Conservation (phyloP, 2,888 invertebrate species). For the Carcina quercana region DNA sequence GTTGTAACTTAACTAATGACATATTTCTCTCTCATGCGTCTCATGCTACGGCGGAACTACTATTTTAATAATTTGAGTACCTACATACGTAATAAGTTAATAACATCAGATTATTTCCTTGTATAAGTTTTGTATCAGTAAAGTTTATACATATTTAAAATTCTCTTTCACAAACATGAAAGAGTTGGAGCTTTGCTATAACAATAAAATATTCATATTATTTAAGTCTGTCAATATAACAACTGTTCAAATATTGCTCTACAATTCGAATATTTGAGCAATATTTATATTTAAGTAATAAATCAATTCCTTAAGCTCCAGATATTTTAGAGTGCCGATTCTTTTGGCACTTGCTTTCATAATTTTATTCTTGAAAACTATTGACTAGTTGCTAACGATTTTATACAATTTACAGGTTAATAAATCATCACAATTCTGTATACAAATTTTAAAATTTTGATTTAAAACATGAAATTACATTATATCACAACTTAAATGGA, state of each 20-base stretch:
- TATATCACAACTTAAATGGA: slow-evolving; percentile 42
- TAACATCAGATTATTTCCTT: too few species aligned
- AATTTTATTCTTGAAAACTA: slow-evolving; percentile 31
- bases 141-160: too few species aligned
- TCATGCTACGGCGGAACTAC: too few species aligned
- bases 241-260: slow-evolving; percentile 20
- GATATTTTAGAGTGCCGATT: slow-evolving; percentile 41
- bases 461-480: slow-evolving; percentile 6
- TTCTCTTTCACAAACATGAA: too few species aligned
- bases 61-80: too few species aligned
- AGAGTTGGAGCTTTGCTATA: too few species aligned
- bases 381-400: slow-evolving; percentile 47
- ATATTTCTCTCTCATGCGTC: too few species aligned
- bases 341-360: slow-evolving; percentile 53
- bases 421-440: slow-evolving; percentile 38
- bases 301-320: slow-evolving; percentile 36
- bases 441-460: slow-evolving; percentile 8
- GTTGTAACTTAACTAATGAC: too few species aligned
- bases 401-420: slow-evolving; percentile 20
- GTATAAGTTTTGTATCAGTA: too few species aligned
- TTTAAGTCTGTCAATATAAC: slow-evolving; percentile 21
- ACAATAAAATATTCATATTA: slow-evolving; percentile 18
- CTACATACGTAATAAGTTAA: too few species aligned
- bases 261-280: slow-evolving; percentile 26
- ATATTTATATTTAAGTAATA: slow-evolving; percentile 11